Evolutionary conservation across 1,140 invertebrate genomes (phyloP).

Genomic region (Lucilia cuprina): DNA sequence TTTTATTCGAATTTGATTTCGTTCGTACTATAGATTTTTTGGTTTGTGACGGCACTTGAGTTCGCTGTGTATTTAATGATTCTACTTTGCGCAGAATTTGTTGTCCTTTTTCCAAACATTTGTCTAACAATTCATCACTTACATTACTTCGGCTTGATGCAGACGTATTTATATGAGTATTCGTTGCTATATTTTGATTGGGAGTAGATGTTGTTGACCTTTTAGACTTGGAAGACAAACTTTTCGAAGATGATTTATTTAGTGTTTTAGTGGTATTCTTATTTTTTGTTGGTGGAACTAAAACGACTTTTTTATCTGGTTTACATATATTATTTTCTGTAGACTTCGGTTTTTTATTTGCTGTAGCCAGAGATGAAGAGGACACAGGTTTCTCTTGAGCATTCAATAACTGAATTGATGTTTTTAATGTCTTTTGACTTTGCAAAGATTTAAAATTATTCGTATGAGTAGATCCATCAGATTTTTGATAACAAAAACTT

Average conservation of each 20-base stretch:
- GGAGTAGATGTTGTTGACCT: neutral
- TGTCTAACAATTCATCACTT: slow-evolving; percentile 55
- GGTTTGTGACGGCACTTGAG: neutral
- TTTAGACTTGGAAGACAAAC: neutral
- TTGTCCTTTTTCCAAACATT: slow-evolving; percentile 60
- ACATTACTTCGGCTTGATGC: neutral
- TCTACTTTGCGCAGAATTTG: slow-evolving; percentile 59
- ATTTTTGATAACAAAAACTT: slow-evolving; percentile 41
- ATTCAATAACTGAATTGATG: neutral
- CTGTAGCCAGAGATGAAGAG: too few relatives aligned
- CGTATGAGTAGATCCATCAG: neutral
- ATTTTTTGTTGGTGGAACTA: too few relatives aligned
- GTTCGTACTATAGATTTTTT: slow-evolving; percentile 27
- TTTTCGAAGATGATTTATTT: neutral
- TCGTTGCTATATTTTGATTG: neutral
- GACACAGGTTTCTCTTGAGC: too few relatives aligned
- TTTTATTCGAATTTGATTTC: neutral
- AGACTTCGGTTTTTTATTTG: too few relatives aligned
- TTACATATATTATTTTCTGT: too few relatives aligned
- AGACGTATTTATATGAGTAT: neutral
- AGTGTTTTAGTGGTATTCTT: neutral
- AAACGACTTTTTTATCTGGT: too few relatives aligned
- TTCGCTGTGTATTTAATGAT: slow-evolving; percentile 43
- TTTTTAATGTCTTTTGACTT: neutral
- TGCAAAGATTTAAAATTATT: neutral